Percentiles rank a stretch among this genome's conserved stretches.
These are phyloP conservation scores for Rhizomys pruinosus DNA, from an alignment of 2,113 vertebrate species.

Conservation along the genomic window DNA sequence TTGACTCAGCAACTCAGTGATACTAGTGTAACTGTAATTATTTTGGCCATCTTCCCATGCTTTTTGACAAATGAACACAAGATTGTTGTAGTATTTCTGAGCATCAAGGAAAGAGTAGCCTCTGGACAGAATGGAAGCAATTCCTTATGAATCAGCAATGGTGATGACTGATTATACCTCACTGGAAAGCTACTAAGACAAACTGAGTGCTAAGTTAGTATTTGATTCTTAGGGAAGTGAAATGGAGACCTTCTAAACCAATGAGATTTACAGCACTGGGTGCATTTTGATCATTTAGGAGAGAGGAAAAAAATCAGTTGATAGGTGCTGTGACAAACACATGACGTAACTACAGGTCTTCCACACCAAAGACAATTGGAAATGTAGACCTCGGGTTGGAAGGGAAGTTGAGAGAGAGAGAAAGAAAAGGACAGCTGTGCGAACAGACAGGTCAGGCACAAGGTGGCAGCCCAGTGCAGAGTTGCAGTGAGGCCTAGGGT, in stretches of 20 bases:
- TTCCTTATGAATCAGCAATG: neutral
- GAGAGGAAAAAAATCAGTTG: neutral
- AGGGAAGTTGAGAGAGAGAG: neutral
- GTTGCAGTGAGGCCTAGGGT: neutral
- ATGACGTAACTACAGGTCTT: neutral
- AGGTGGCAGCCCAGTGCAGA: neutral
- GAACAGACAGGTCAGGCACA: neutral
- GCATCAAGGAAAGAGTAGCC: neutral
- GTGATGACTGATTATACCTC: fast-evolving
- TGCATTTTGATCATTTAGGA: neutral
- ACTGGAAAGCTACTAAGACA: neutral
- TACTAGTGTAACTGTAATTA: neutral
- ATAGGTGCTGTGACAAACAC: neutral
- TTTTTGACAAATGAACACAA: neutral
- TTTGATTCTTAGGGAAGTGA: neutral
- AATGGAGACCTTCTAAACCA: neutral
- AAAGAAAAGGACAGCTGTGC: neutral
- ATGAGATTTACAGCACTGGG: neutral
- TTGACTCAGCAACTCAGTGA: neutral
- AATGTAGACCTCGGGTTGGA: neutral
- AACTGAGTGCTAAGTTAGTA: neutral
- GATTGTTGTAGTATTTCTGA: neutral
- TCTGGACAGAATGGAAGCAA: neutral
- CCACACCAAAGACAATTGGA: too few relatives aligned
- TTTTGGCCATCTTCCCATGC: neutral